phyloP scores from a whole-genome alignment of 2,797 vertebrate genomes.

The Onychomys torridus region DNA sequence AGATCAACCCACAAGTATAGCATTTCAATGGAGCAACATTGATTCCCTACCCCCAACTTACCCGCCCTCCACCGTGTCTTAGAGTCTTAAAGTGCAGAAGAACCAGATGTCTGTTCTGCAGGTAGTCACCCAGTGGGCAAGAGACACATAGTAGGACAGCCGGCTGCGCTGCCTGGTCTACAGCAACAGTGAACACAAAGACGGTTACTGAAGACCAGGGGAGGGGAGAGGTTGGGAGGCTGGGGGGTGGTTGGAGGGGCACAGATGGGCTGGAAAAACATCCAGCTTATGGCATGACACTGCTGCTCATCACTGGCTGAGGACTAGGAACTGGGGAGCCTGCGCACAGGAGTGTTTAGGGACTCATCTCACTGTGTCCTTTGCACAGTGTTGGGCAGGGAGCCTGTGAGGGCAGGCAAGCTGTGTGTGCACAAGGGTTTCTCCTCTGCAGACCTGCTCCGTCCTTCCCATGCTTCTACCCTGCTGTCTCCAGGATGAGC shows the following conservation, averaged over 20 bases:
- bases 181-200: background rate
- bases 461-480: too few species aligned
- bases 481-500: background rate
- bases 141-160: background rate
- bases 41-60: background rate
- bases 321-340: background rate
- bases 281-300: accelerated
- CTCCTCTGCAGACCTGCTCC: background rate
- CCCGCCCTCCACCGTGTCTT: background rate
- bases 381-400: background rate
- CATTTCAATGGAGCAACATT: background rate
- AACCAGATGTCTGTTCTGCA: background rate
- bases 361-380: background rate
- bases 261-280: background rate
- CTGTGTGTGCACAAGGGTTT: background rate
- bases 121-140: background rate
- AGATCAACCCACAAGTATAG: background rate
- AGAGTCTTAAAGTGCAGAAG: background rate
- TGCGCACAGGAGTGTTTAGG: background rate
- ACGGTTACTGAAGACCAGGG: background rate
- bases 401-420: background rate
- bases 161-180: background rate
- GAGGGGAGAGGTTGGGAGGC: too few species aligned
- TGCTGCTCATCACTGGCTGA: background rate
- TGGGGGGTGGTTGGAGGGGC: too few species aligned